Base-by-base conservation (phyloP, 1,140 invertebrate species). In the Drosophila sp. region DNA sequence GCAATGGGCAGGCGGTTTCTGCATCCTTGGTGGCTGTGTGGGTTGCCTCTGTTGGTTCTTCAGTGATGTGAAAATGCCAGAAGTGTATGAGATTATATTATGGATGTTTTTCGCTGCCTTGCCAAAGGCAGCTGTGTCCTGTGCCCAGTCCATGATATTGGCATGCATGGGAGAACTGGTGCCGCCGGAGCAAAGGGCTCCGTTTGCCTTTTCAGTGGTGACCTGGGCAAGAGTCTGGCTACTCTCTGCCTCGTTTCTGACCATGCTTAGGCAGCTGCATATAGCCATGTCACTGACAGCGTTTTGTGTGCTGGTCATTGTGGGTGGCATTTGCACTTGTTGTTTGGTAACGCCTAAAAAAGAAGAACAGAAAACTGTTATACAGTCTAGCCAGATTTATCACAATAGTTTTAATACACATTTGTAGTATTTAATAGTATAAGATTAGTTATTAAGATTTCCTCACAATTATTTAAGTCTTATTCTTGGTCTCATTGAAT, bases 181-280 rank as follows among this genome's bases (percentile, higher is more conserved):
- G 69, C 78, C 91, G 0, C 1, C 47, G 3, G 69, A 81, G 54
- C 87, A 90, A 38, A 66, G 76, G 4, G 64, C 30, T 30, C 71
- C 87, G 3, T 91, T 86, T 41, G 60, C 69, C 29, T 92, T 91
- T 54, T 92, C 91, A 0, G 83, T 72, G 25, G 66, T 90, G 23
- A 90, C 87, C 0, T 91, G 80, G 70, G 83, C 91, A 0, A 79
- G 91, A 10, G 73, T 92, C 11, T 91, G 91, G 80, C 70, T 92
- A 50, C 74, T 92, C 4, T 90, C 84, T 47, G 91, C 91, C 38
- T 90, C 91, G 3, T 92, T 92, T 56, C 73, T 92, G 2, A 91
- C 81, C 1, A 47, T 91, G 50, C 80, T 91, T 0, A 70, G 80
- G 25, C 84, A 91, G 60, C 70, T 90, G 25, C 78, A 83, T 47